Evolutionary conservation across 2,888 invertebrate genomes (phyloP).

Genomic region (Altica lythri): DNA sequence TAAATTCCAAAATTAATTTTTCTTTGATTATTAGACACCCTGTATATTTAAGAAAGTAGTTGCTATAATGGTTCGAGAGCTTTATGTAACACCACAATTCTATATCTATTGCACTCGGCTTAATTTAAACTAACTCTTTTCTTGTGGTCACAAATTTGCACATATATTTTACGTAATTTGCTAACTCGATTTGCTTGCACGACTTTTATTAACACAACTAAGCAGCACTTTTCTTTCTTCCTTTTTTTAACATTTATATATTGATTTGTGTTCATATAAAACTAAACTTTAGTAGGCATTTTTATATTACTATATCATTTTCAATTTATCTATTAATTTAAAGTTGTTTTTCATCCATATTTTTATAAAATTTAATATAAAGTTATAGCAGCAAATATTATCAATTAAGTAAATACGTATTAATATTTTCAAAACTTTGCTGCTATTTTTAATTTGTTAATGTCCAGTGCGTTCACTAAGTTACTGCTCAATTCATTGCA

Average conservation of each 20-base stretch:
- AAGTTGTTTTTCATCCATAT: no score
- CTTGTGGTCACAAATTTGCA: conserved; percentile 13
- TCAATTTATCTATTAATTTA: no score
- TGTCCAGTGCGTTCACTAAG: no score
- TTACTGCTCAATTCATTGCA: no score
- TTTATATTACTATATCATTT: no score
- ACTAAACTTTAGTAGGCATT: conserved; percentile 3
- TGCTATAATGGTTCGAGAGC: conserved; percentile 27
- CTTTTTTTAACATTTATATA: not conserved
- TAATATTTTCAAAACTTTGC: no score
- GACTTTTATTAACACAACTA: conserved; percentile 8
- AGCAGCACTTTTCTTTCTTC: conserved; percentile 13
- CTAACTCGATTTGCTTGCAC: conserved; percentile 17
- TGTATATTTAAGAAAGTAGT: conserved; percentile 35
- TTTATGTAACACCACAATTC: conserved; percentile 25
- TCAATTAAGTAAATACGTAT: no score
- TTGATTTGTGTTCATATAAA: not conserved
- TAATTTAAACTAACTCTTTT: conserved; percentile 17
- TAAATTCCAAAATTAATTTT: conserved; percentile 2
- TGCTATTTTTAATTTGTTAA: no score
- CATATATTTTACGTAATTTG: conserved; percentile 17
- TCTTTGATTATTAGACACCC: conserved; percentile 20
- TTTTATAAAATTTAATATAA: no score
- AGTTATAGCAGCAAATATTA: no score
- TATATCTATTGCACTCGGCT: conserved; percentile 23